Evolutionary conservation across 2,888 invertebrate genomes (phyloP).

Genomic region (Agriopis marginaria): DNA sequence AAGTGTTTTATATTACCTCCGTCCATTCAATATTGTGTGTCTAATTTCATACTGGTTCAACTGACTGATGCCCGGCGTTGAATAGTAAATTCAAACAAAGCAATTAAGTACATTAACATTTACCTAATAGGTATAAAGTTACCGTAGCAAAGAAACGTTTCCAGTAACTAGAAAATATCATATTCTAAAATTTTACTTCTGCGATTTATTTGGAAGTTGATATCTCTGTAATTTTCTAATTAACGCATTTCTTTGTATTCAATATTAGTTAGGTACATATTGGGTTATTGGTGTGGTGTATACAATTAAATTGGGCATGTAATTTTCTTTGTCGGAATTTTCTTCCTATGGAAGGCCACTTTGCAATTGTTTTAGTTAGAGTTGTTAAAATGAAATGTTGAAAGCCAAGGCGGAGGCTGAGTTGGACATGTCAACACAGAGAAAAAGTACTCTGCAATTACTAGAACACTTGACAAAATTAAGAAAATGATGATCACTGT

Average conservation of each 20-base stretch:
- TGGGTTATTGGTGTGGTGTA: conserved; percentile 13
- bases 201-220: not conserved
- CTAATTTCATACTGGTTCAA: conserved; percentile 59
- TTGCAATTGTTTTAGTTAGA: conserved; percentile 17
- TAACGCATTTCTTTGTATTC: conserved; percentile 20
- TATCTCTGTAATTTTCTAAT: conserved; percentile 10
- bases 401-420: conserved; percentile 54
- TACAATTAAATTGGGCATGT: conserved; percentile 5
- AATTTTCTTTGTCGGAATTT: conserved; percentile 33
- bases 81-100: conserved; percentile 6
- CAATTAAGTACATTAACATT: not conserved
- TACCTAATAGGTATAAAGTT: not conserved
- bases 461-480: too few relatives aligned
- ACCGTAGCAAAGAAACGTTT: not conserved
- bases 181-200: not conserved
- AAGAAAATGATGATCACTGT: too few relatives aligned
- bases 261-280: conserved; percentile 11
- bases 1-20: conserved; percentile 74
- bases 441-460: not conserved
- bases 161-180: not conserved
- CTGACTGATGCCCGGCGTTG: conserved; percentile 51
- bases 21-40: conserved; percentile 74
- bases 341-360: conserved; percentile 32
- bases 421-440: not conserved
- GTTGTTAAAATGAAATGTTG: conserved; percentile 42